Conservation (phyloP, 2,797 vertebrate genomes). For the Acridotheres tristis region DNA sequence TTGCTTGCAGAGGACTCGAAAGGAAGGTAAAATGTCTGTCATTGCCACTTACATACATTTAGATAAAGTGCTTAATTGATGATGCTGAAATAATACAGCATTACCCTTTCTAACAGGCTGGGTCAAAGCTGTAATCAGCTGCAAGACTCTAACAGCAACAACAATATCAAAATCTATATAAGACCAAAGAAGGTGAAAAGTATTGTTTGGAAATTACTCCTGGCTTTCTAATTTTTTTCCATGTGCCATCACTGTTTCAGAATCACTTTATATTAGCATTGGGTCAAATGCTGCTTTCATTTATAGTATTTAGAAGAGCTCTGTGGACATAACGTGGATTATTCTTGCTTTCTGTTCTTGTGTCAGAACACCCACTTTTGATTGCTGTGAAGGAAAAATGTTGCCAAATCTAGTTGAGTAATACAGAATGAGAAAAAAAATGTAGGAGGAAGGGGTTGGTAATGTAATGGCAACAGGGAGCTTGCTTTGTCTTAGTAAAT, state of each 20-base stretch:
- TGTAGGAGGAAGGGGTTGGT: neutral
- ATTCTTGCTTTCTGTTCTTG: neutral
- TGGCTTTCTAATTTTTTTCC: neutral
- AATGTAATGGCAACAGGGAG: neutral
- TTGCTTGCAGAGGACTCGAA: neutral
- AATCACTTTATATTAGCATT: neutral
- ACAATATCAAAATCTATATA: neutral
- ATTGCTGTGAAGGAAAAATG: neutral
- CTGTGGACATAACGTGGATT: neutral
- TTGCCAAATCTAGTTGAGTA: neutral
- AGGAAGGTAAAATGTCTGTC: neutral
- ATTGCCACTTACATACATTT: neutral
- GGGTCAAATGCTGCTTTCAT: neutral
- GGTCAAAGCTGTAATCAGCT: neutral
- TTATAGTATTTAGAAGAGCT: neutral
- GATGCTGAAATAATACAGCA: neutral
- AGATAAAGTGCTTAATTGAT: neutral
- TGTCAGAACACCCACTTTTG: neutral
- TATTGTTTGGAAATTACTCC: neutral
- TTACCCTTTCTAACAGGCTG: neutral
- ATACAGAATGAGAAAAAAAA: neutral
- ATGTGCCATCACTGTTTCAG: neutral
- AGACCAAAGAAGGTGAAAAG: neutral
- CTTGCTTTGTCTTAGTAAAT: neutral
- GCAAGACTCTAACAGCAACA: neutral